A percentile compares a stretch with the other conserved stretches of the same genome.
Evolutionary conservation across 2,113 vertebrate genomes (phyloP).

Genomic region (Callocephalon fimbriatum): DNA sequence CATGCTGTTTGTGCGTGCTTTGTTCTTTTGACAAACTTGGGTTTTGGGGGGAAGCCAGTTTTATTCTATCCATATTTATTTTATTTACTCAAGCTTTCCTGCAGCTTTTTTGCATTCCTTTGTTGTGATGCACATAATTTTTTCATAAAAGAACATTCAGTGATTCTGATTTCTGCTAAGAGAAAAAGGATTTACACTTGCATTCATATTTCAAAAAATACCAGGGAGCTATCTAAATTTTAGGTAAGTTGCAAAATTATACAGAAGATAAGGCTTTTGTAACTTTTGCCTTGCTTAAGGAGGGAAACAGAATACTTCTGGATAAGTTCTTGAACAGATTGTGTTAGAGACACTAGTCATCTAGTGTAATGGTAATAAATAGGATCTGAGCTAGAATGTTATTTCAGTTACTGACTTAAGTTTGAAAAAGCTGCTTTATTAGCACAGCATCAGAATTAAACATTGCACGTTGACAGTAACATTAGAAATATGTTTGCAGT

Average conservation of each 20-base stretch:
- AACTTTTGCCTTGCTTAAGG: not conserved
- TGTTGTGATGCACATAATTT: slow-evolving; percentile 54
- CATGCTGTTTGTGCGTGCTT: slow-evolving; percentile 32
- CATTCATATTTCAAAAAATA: not conserved
- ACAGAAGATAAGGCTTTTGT: not conserved
- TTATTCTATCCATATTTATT: slow-evolving; percentile 56
- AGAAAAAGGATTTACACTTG: not conserved
- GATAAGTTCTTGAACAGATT: slow-evolving; percentile 6
- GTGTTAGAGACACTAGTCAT: not conserved
- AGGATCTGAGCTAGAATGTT: not conserved
- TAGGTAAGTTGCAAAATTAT: slow-evolving; percentile 23
- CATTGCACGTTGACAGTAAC: slow-evolving; percentile 28
- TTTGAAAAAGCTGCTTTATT: slow-evolving; percentile 62
- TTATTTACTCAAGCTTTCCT: slow-evolving; percentile 42
- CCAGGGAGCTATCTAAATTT: not conserved
- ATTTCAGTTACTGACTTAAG: not conserved
- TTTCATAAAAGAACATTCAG: slow-evolving; percentile 29
- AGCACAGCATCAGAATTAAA: slow-evolving; percentile 24
- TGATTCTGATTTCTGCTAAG: slow-evolving; percentile 23
- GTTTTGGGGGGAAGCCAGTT: slow-evolving; percentile 14
- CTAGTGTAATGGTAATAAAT: slow-evolving; percentile 10
- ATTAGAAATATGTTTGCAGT: slow-evolving; percentile 36
- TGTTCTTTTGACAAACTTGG: slow-evolving; percentile 41
- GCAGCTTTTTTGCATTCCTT: slow-evolving; percentile 77
- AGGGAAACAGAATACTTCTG: not conserved